A percentile compares a stretch with the other conserved stretches of the same genome.
Conservation (phyloP, 2,797 vertebrate species). For the Sebastes diploproa region DNA sequence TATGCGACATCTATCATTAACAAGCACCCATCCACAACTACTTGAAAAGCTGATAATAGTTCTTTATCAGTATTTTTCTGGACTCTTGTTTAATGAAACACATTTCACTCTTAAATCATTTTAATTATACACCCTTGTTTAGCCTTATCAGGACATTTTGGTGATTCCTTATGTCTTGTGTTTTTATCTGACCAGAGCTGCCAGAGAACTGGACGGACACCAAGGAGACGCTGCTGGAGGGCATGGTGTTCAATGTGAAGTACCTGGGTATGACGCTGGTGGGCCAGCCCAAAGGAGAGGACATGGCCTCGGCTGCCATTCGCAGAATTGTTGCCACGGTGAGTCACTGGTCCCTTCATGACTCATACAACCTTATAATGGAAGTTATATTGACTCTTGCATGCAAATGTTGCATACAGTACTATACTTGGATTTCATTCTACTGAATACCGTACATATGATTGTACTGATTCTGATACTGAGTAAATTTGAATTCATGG, state of each 20-base stretch:
- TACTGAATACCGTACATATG: background rate
- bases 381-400: background rate
- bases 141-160: background rate
- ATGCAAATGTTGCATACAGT: background rate
- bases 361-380: background rate
- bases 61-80: background rate
- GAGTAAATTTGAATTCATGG: too few relatives aligned
- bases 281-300: conserved; percentile 92
- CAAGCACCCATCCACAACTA: background rate
- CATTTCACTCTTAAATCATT: background rate
- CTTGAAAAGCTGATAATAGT: background rate
- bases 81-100: background rate
- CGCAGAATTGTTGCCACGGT: conserved; percentile 89
- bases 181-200: conserved; percentile 78
- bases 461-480: background rate
- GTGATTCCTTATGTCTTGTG: background rate
- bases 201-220: conserved; percentile 92
- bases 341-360: conserved; percentile 53
- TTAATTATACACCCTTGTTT: background rate
- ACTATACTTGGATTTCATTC: background rate
- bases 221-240: conserved; percentile 90
- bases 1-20: background rate
- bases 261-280: conserved; percentile 95
- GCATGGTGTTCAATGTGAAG: conserved; percentile 91
- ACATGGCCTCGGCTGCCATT: conserved; percentile 92